Base-by-base conservation (phyloP, 64 coral and sea anemone genomes). In the Montipora sp. region DNA sequence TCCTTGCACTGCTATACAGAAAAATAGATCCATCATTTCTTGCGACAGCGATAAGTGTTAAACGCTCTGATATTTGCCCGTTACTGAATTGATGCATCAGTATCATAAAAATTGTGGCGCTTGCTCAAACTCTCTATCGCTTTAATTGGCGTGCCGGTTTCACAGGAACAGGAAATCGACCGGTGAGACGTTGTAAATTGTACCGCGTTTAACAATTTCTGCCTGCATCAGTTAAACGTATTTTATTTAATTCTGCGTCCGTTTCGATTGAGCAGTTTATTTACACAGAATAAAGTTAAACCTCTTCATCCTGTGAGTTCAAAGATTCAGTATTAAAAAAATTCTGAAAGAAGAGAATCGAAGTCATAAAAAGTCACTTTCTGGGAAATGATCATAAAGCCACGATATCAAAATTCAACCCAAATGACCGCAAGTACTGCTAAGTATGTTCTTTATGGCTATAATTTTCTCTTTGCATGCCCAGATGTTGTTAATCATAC, bases 131-230 rank as follows among this genome's bases (percentile, higher is more conserved):
- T 44, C 63, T 48, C 61, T 44, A 71, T 71, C 46, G 19, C 45
- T 72, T 71, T 85, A 48, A 85, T 71, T 85, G 44, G 82, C 82
- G 82, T 85, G 82, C 18, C 82, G 66, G 44, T 70, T 66, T 69
- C 10, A 24, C 79, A 48, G 71, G 16, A 67, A 23, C 16, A 67
- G 63, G 44, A 44, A 85, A 61, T 43, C 82, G 47, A 63, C 46
- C 47, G 12, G 19, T 63, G 0, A 57, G 53, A 6, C 53, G 11
- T 48, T 27, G 70, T 49, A 59, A 48, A 50, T 48, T 20, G 18
- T 49, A 71, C 65, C 71, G 49, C 43, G 71, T 27, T 36, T 36
- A 36, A 19, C 63, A 49, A 57, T 70, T 49, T 85, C 82, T 49
- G 82, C 45, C 65, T 16, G 44, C 18, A 70, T 20, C 16, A 85